These are phyloP conservation scores for Tolypeutes matacus DNA, from an alignment of 2,797 vertebrate species.

Conservation along the genomic window DNA sequence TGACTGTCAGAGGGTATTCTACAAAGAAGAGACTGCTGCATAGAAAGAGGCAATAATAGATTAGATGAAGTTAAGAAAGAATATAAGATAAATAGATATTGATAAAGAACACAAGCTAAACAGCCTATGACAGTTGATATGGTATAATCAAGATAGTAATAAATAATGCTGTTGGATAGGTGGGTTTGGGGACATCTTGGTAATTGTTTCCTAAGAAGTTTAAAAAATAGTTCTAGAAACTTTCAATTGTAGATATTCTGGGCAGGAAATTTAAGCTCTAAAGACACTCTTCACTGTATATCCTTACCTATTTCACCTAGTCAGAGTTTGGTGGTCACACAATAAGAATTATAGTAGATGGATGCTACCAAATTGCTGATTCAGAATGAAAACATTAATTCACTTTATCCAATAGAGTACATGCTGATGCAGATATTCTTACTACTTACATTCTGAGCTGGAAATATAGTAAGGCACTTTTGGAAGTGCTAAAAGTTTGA, in stretches of 20 bases:
- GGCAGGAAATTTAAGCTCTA: neutral
- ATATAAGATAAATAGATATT: neutral
- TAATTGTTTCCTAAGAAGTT: neutral
- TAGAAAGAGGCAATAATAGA: neutral
- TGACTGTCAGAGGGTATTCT: neutral
- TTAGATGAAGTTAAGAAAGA: neutral
- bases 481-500: neutral
- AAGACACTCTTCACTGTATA: neutral
- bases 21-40: neutral
- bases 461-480: neutral
- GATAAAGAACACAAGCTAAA: neutral
- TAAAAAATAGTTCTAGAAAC: neutral
- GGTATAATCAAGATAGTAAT: neutral
- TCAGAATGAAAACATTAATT: slow-evolving; percentile 26
- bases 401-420: neutral
- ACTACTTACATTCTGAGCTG: neutral
- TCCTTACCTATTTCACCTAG: neutral
- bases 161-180: neutral
- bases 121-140: neutral
- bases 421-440: neutral
- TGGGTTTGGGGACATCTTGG: neutral
- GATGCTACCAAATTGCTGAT: neutral
- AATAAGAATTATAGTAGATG: neutral
- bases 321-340: neutral
- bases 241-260: neutral